A percentile compares a stretch with the other conserved stretches of the same genome.
phyloP scores from a whole-genome alignment of 2,113 vertebrate genomes.

The Nothobranchius furzeri region DNA sequence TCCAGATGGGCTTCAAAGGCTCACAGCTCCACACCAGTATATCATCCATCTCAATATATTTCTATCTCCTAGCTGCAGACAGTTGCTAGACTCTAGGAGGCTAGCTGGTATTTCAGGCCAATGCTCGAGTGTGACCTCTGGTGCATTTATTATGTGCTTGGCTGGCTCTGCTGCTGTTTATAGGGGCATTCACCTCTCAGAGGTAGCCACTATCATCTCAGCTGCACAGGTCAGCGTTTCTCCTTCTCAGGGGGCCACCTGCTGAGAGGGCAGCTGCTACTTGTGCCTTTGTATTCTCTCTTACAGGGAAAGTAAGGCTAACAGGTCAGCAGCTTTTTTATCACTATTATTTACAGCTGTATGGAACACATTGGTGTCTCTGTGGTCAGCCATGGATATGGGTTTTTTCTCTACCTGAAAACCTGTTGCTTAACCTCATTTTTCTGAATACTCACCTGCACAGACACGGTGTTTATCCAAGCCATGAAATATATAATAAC shows the following conservation, averaged over 20 bases:
- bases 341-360: constrained; percentile 19
- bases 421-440: background rate
- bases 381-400: background rate
- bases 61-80: constrained; percentile 51
- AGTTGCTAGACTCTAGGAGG: constrained; percentile 57
- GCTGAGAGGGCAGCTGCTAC: constrained; percentile 58
- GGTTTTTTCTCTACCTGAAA: background rate
- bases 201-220: constrained; percentile 48
- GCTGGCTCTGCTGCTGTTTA: constrained; percentile 63
- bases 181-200: constrained; percentile 46
- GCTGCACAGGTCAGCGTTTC: constrained; percentile 60
- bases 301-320: constrained; percentile 21
- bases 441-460: background rate
- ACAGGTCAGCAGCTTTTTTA: constrained; percentile 27
- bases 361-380: constrained; percentile 14
- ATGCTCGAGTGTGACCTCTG: constrained; percentile 59
- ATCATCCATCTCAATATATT: constrained; percentile 51
- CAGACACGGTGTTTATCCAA: too few relatives aligned
- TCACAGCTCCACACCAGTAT: constrained; percentile 28
- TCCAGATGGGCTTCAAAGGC: constrained; percentile 21
- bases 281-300: constrained; percentile 23
- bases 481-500: too few relatives aligned
- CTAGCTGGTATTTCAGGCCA: constrained; percentile 64
- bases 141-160: constrained; percentile 64
- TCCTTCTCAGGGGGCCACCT: constrained; percentile 43